Evolutionary conservation across 2,888 invertebrate species (phyloP).

Genomic region (Pocota personata): DNA sequence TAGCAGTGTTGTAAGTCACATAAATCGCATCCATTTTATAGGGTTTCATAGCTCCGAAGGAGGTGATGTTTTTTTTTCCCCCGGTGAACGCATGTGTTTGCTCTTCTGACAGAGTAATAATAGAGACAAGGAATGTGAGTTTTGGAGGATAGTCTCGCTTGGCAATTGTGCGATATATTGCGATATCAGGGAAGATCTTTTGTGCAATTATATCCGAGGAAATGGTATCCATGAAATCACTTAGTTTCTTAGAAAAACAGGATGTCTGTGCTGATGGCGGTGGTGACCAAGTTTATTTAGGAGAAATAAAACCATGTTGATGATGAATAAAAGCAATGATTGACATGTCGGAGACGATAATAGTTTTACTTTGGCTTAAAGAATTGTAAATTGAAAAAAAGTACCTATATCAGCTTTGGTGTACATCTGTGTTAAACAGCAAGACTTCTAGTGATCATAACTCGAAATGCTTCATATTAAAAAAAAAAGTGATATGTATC

Average conservation of each 20-base stretch:
- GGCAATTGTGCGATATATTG: slow-evolving; percentile 20
- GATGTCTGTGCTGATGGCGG: not conserved
- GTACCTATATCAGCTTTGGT: too few species aligned
- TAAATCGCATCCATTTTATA: slow-evolving; percentile 7
- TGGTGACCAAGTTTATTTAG: not conserved
- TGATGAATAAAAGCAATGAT: not conserved
- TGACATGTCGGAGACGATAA: not conserved
- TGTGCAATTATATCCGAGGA: not conserved
- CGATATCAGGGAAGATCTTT: not conserved
- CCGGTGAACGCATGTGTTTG: slow-evolving; percentile 6
- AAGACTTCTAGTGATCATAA: too few species aligned
- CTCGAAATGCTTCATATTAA: too few species aligned
- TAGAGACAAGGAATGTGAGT: not conserved
- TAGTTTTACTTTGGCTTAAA: not conserved
- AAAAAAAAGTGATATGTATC: too few species aligned
- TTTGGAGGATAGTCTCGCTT: not conserved
- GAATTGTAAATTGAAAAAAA: too few species aligned
- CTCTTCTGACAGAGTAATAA: slow-evolving; percentile 31
- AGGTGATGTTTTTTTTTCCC: not conserved
- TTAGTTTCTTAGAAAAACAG: not conserved
- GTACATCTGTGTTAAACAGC: too few species aligned
- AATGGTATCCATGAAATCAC: not conserved
- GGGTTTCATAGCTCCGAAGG: not conserved
- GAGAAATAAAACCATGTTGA: not conserved
- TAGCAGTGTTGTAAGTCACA: not conserved